Evolutionary conservation across 2,113 vertebrate genomes (phyloP).

Genomic region (Poeciliopsis occidentalis): DNA sequence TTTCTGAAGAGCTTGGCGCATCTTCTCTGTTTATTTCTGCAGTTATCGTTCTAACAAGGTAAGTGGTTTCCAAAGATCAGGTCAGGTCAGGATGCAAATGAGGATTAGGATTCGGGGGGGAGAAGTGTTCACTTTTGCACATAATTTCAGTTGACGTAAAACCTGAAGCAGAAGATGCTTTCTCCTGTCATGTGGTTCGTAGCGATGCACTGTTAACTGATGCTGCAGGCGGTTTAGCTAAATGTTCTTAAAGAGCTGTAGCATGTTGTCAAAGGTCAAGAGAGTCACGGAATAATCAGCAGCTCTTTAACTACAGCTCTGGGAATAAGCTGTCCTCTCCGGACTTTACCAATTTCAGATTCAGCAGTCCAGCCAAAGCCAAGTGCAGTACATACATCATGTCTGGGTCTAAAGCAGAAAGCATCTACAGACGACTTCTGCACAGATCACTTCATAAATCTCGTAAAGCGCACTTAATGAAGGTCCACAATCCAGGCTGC

Average conservation of each 20-base stretch:
- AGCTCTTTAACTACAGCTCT: slow-evolving; percentile 34
- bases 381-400: slow-evolving; percentile 80
- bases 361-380: slow-evolving; percentile 69
- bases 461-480: slow-evolving; percentile 76
- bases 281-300: slow-evolving; percentile 45
- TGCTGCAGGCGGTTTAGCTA: background rate
- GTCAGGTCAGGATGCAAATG: slow-evolving; percentile 41
- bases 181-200: background rate
- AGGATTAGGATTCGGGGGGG: slow-evolving; percentile 28
- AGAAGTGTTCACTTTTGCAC: slow-evolving; percentile 34
- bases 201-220: background rate
- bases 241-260: slow-evolving; percentile 39
- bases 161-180: background rate
- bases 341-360: slow-evolving; percentile 61
- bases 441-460: slow-evolving; percentile 82
- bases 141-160: background rate
- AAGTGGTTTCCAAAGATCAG: slow-evolving; percentile 60
- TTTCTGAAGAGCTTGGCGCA: no score
- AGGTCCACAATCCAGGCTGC: slow-evolving; percentile 63
- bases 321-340: slow-evolving; percentile 46
- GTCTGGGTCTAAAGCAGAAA: slow-evolving; percentile 66
- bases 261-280: slow-evolving; percentile 64
- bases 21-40: slow-evolving; percentile 55
- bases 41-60: slow-evolving; percentile 72
- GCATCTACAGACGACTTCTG: slow-evolving; percentile 73